Conservation (phyloP, 2,888 invertebrate genomes). For the Micoletzkya japonica region DNA sequence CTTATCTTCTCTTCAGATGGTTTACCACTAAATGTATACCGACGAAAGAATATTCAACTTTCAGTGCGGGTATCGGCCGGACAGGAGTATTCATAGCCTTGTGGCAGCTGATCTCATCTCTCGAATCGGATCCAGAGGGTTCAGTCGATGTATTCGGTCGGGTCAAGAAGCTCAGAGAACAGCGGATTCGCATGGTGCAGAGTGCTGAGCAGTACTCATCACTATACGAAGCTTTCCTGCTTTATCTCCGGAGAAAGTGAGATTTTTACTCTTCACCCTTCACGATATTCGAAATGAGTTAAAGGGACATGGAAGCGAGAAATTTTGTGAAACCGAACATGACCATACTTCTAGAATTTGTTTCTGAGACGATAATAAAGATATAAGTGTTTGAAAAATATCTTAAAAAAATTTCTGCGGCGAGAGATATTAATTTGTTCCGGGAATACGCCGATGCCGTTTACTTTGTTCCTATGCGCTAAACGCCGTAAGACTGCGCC, state of each 20-base stretch:
- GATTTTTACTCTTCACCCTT: background rate
- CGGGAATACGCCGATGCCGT: too few relatives aligned
- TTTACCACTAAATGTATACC: too few relatives aligned
- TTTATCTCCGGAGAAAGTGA: conserved; percentile 4
- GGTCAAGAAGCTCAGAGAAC: conserved; percentile 4
- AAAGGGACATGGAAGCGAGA: background rate
- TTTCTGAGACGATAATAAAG: too few relatives aligned
- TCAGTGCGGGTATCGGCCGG: conserved; percentile 59
- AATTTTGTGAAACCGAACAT: too few relatives aligned
- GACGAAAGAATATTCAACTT: conserved; percentile 25
- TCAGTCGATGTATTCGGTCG: conserved; percentile 15
- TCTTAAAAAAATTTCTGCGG: too few relatives aligned
- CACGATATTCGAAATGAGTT: background rate
- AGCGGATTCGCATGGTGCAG: conserved; percentile 22
- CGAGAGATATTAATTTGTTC: too few relatives aligned
- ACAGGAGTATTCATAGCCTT: conserved; percentile 59
- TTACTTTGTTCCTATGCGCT: too few relatives aligned
- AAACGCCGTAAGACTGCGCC: too few relatives aligned
- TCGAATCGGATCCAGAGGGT: conserved; percentile 10
- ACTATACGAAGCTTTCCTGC: conserved; percentile 11
- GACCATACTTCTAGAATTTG: too few relatives aligned
- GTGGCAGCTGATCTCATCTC: conserved; percentile 27
- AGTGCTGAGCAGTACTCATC: conserved; percentile 10
- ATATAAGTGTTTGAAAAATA: too few relatives aligned
- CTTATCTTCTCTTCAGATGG: background rate